Percentiles rank a stretch among this genome's conserved stretches.
These are phyloP conservation scores for Ashinkailepas kermadecensis DNA, from an alignment of 2,888 invertebrate genomes.

Conservation along the genomic window DNA sequence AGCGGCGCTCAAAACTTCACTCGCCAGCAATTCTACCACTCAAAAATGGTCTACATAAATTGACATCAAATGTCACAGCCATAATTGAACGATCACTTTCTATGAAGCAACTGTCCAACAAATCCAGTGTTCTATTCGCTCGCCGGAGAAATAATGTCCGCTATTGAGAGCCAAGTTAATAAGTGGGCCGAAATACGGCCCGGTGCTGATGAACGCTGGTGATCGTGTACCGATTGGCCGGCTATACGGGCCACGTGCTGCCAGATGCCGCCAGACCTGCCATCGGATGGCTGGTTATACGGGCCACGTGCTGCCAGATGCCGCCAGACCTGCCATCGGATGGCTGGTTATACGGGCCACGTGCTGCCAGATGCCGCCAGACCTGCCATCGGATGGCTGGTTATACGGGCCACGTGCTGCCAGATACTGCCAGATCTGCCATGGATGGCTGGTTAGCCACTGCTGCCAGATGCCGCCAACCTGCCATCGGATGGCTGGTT, in stretches of 20 bases:
- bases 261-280: no score
- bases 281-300: no score
- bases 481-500: no score
- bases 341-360: no score
- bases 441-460: no score
- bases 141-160: not conserved
- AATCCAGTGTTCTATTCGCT: conserved; percentile 1
- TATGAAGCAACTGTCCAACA: conserved; percentile 21
- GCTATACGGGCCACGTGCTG: not conserved
- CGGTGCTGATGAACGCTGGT: not conserved
- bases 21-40: not conserved
- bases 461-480: no score
- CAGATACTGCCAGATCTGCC: no score
- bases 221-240: not conserved
- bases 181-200: not conserved
- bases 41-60: conserved; percentile 11
- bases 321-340: no score
- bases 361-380: no score
- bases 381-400: not conserved
- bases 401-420: not conserved
- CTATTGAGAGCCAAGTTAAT: conserved; percentile 17
- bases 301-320: no score
- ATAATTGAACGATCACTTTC: conserved; percentile 8
- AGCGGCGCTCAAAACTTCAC: not conserved
- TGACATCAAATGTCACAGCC: conserved; percentile 14